A percentile compares a stretch with the other conserved stretches of the same genome.
Conservation (phyloP, 2,888 invertebrate species). For the Limenitis camilla region DNA sequence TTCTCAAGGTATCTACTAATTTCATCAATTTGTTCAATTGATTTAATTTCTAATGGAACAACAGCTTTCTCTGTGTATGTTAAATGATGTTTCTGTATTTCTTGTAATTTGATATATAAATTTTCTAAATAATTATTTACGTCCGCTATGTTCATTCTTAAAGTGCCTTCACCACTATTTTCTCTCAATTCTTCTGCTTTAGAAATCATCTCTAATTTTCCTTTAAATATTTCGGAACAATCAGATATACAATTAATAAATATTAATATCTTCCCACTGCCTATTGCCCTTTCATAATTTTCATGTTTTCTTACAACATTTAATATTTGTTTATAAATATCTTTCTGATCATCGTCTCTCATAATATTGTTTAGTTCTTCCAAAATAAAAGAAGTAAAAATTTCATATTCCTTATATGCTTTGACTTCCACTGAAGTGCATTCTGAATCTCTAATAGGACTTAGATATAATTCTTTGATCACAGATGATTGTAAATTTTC, state of each 20-base stretch:
- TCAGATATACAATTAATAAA: constrained; percentile 54
- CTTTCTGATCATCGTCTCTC: neutral
- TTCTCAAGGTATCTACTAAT: constrained; percentile 54
- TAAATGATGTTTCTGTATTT: neutral
- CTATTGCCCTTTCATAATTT: constrained; percentile 44
- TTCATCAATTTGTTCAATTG: constrained; percentile 38
- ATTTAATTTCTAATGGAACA: neutral
- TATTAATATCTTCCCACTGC: constrained; percentile 47
- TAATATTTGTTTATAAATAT: constrained; percentile 28
- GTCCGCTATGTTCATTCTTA: neutral
- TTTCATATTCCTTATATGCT: neutral
- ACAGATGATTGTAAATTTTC: constrained; percentile 16
- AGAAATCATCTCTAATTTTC: constrained; percentile 8
- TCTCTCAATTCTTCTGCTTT: neutral
- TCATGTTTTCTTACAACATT: constrained; percentile 44
- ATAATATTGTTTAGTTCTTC: neutral
- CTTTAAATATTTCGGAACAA: constrained; percentile 45
- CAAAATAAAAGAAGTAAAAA: neutral
- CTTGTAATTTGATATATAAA: neutral
- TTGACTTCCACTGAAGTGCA: too few species aligned
- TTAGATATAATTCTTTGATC: constrained; percentile 15
- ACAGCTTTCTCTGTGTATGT: neutral
- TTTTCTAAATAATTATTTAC: neutral
- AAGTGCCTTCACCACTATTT: neutral
- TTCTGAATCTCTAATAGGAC: neutral